A percentile compares a stretch with the other conserved stretches of the same genome.
These are phyloP conservation scores for Onychomys torridus DNA, from an alignment of 2,797 vertebrate genomes.

Conservation along the genomic window DNA sequence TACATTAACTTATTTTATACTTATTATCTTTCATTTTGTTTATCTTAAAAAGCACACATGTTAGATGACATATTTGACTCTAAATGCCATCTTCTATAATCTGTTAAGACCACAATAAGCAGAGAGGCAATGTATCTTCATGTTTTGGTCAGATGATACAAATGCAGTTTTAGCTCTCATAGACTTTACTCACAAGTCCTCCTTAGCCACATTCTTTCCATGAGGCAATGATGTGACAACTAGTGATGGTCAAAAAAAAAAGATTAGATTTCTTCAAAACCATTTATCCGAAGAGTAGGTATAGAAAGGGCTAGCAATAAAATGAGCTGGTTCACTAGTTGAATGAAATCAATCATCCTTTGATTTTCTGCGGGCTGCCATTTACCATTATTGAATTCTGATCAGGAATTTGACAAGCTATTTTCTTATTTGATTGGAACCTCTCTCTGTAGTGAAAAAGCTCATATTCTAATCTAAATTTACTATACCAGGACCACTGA, in stretches of 20 bases:
- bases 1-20: neutral
- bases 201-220: neutral
- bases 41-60: neutral
- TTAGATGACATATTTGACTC: neutral
- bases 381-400: constrained; percentile 11
- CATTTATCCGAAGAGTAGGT: neutral
- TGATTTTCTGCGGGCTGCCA: constrained; percentile 2
- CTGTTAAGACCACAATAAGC: neutral
- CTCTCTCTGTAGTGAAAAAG: constrained; percentile 27
- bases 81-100: neutral
- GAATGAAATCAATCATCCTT: constrained; percentile 17
- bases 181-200: neutral
- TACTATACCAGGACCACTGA: constrained; percentile 1
- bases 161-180: neutral
- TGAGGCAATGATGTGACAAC: neutral
- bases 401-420: constrained; percentile 8
- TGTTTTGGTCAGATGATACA: neutral
- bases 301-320: neutral
- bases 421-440: constrained; percentile 49
- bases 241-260: neutral
- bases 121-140: neutral
- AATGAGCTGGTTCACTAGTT: neutral
- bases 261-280: neutral
- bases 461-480: constrained; percentile 40
- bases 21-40: neutral